Evolutionary conservation across 1,140 invertebrate genomes (phyloP), one percentile per base, ranked within the genome.

Genomic region (Eriosoma lanigerum): DNA sequence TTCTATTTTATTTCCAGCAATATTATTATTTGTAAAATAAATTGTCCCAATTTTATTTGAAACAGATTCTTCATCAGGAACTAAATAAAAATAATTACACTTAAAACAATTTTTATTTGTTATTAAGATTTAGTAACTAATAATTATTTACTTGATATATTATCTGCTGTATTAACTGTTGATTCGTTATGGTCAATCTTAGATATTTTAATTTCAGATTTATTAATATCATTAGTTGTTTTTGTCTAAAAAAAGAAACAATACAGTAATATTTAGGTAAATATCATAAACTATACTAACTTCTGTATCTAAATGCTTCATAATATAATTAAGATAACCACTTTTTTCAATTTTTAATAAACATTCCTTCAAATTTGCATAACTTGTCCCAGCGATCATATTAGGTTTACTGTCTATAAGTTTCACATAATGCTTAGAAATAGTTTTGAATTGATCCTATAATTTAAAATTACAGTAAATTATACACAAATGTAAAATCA

Each of bases 11-110:
- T 62, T 48, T 44, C 9, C 38, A 62, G 8, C 15, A 46, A 78
- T 26, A 60, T 29, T 78, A n/a, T 78, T 58, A 78, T 78, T 78
- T 38, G 75, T 78, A 62, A 78, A 78, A 60, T 78, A 78, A 26
- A 78, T 78, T 46, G 75, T 78, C 46, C 62, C 75, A 2, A 78
- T 78, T 62, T 78, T 78, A 48, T 78, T 48, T 26, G 32, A 15
- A 48, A 9, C 19, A 8, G 17, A 48, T 1, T 60, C 75, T 60
- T 26, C 21, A 17, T 38, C 60, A 44, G 73, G 54, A 76, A 60
- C 54, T 76, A 46, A 24, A 75, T 46, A 52, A 56, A 38, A 38
- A 56, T 56, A 75, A 21, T 38, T 8, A 9, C 44, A 3, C 0
- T 26, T 44, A 75, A 58, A 56, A 44, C 21, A 29, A 56, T 15